phyloP scores from a whole-genome alignment of 2,113 vertebrate genomes.

The Alectura lathami region DNA sequence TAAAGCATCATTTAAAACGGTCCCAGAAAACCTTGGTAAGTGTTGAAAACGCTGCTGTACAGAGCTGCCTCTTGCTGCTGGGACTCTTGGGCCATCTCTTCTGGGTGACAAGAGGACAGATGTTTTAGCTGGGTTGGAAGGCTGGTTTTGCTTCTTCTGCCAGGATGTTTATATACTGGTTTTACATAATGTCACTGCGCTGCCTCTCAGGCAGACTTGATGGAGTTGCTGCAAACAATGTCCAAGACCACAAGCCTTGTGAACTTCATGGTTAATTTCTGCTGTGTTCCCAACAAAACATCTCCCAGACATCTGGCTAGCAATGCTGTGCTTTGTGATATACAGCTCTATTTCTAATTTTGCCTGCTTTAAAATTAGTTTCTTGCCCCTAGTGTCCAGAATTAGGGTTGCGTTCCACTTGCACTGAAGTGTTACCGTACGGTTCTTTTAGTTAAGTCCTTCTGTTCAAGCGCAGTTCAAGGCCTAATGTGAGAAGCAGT shows the following conservation, averaged over 20 bases:
- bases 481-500: background rate
- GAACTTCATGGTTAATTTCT: background rate
- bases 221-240: background rate
- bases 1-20: background rate
- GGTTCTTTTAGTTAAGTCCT: background rate
- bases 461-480: background rate
- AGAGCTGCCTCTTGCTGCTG: background rate
- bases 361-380: background rate
- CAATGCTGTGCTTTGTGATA: background rate
- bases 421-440: background rate
- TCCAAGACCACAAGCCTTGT: background rate
- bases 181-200: rapidly evolving
- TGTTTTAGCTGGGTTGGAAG: background rate
- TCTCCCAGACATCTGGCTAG: background rate
- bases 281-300: background rate
- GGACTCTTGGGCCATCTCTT: rapidly evolving
- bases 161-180: background rate
- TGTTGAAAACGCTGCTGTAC: background rate
- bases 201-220: rapidly evolving
- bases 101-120: rapidly evolving
- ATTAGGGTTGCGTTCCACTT: background rate
- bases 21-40: background rate
- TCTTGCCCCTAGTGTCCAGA: rapidly evolving
- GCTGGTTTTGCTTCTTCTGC: rapidly evolving
- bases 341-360: background rate